Percentiles rank a stretch among this genome's conserved stretches.
Evolutionary conservation across 2,888 invertebrate genomes (phyloP).

Genomic region (Physocephala rufipes): DNA sequence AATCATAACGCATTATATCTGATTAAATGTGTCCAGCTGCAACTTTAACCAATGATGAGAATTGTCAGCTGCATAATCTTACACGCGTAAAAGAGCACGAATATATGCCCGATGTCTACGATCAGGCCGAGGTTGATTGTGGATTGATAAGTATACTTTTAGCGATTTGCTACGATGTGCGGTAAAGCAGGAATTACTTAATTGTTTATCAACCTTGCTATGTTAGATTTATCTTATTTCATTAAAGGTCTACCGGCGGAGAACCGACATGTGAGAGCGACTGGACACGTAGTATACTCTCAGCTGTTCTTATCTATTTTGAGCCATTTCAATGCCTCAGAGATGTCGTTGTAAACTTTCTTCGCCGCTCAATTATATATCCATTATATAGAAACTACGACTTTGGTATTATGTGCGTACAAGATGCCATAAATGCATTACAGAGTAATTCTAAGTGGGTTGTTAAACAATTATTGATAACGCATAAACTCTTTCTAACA

Average conservation of each 20-base stretch:
- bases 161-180: conserved; percentile 62
- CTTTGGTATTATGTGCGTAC: conserved; percentile 56
- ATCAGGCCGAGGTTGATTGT: conserved; percentile 57
- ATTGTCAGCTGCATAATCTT: conserved; percentile 56
- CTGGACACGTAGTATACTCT: conserved; percentile 62
- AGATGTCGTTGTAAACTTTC: conserved; percentile 57
- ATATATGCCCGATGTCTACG: conserved; percentile 43
- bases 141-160: conserved; percentile 60
- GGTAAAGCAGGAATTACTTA: conserved; percentile 44
- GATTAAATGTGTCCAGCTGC: conserved; percentile 44
- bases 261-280: conserved; percentile 62
- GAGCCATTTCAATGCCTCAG: conserved; percentile 57
- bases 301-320: conserved; percentile 58
- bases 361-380: conserved; percentile 60
- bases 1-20: conserved; percentile 12
- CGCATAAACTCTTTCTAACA: conserved; percentile 53
- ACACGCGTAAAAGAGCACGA: conserved; percentile 47
- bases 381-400: conserved; percentile 63
- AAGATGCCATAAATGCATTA: conserved; percentile 59
- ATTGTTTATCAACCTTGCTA: neutral
- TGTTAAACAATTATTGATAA: conserved; percentile 58
- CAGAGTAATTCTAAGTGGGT: conserved; percentile 57
- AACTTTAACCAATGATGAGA: conserved; percentile 55
- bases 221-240: neutral
- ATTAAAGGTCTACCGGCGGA: conserved; percentile 54